Evolutionary conservation across 2,888 invertebrate genomes (phyloP).

Genomic region (Trissolcus japonicus): DNA sequence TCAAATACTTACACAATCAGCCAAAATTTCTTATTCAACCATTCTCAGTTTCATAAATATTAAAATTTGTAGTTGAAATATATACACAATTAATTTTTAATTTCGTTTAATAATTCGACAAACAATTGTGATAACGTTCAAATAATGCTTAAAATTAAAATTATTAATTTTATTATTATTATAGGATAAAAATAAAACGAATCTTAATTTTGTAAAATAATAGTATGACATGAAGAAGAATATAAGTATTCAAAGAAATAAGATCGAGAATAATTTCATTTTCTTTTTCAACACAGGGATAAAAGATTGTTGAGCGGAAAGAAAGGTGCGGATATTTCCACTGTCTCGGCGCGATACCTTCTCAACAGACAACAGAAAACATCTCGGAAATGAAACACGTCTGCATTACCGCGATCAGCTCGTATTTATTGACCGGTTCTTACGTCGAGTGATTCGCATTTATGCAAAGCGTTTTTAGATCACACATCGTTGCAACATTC

Average conservation of each 20-base stretch:
- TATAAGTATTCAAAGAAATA: constrained; percentile 11
- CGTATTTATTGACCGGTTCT: constrained; percentile 50
- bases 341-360: constrained; percentile 44
- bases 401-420: constrained; percentile 42
- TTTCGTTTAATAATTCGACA: neutral
- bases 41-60: no score
- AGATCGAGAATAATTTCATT: no score
- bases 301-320: neutral
- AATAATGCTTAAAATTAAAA: no score
- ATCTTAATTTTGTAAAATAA: no score
- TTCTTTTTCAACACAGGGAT: no score
- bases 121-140: no score
- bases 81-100: neutral
- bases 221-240: neutral
- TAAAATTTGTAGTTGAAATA: no score
- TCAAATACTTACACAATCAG: no score
- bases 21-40: neutral
- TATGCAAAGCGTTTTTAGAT: constrained; percentile 55
- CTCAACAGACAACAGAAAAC: constrained; percentile 37
- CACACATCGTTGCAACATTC: constrained; percentile 53
- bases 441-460: constrained; percentile 51
- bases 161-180: no score
- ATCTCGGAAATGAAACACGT: constrained; percentile 42
- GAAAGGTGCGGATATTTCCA: constrained; percentile 22
- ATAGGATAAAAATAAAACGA: no score